Evolutionary conservation across 2,113 vertebrate species (phyloP), one percentile per base, ranked within the genome.

Genomic region (Ploceus nigricollis): DNA sequence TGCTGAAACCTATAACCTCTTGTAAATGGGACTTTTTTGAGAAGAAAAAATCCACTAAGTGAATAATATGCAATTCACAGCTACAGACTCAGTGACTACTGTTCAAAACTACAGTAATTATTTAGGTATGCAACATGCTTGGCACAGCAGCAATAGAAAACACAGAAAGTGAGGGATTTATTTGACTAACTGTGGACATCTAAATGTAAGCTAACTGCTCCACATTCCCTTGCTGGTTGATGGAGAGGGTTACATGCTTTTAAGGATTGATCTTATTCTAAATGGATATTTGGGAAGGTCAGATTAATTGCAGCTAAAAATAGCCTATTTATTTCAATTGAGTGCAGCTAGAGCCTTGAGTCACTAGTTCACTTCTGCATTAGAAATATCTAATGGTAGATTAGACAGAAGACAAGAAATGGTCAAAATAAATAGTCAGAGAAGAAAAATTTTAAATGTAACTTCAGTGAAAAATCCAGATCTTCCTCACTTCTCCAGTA

Each of bases 1-100:
- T 92, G 71, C 80, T 93, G 93, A 97, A 94, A 94, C 73, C 61
- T 93, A 92, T 86, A 92, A 91, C 90, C 79, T 94, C 70, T 70
- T 81, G 68, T 90, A 94, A 97, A 93, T 64, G 35, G 51, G 54
- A 51, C 7, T 51, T 90, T 96, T 95, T 57, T 60, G 47, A 73
- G 60, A 37, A 39, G 13, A 44, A 77, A 58, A 65, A 25, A 21
- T 8, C 48, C 35, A 57, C 82, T 66, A 75, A 92, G 57, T 82
- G 65, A 96, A 77, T 87, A 94, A 81, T 63, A 90, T 17, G 44
- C 70, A 91, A 86, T 95, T 95, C 68, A 86, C 56, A 83, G 80
- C 84, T 82, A 82, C 56, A 92, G 77, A 54, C 64, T 93, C 91
- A 82, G 64, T 81, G 89, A 75, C 72, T 89, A 28, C 76, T 61